Conservation (phyloP, 2,888 invertebrate genomes). For the Ichneumon xanthorius region DNA sequence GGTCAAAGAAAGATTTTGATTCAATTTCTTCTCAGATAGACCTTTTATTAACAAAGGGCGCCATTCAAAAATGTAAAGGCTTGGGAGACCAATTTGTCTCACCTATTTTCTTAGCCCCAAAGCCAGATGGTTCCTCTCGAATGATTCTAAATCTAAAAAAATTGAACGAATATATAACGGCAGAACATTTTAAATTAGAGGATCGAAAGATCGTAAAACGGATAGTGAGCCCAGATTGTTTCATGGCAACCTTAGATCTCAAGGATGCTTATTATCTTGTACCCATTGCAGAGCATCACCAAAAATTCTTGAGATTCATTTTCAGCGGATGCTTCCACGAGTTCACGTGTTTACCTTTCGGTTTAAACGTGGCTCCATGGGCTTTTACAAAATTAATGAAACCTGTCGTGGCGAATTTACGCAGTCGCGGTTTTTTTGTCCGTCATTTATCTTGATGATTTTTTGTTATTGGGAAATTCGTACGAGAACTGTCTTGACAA, state of each 20-base stretch:
- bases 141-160: neutral
- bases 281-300: neutral
- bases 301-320: neutral
- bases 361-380: neutral
- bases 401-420: neutral
- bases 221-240: too few species aligned
- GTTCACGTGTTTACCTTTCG: neutral
- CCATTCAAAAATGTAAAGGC: conserved; percentile 5
- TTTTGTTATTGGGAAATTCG: neutral
- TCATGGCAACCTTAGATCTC: too few species aligned
- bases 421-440: neutral
- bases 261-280: neutral
- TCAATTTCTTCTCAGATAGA: neutral
- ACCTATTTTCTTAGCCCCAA: conserved; percentile 10
- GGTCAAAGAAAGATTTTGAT: too few species aligned
- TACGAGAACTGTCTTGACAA: neutral
- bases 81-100: conserved; percentile 7
- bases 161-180: neutral
- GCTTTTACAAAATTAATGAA: neutral
- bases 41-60: conserved; percentile 17
- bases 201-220: neutral
- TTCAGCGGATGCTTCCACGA: neutral
- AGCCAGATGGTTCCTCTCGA: neutral
- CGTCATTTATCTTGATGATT: neutral
- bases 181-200: neutral